A percentile compares a stretch with the other conserved stretches of the same genome.
These are phyloP conservation scores for Apaloderma vittatum DNA, from an alignment of 2,113 vertebrate genomes.

Conservation along the genomic window DNA sequence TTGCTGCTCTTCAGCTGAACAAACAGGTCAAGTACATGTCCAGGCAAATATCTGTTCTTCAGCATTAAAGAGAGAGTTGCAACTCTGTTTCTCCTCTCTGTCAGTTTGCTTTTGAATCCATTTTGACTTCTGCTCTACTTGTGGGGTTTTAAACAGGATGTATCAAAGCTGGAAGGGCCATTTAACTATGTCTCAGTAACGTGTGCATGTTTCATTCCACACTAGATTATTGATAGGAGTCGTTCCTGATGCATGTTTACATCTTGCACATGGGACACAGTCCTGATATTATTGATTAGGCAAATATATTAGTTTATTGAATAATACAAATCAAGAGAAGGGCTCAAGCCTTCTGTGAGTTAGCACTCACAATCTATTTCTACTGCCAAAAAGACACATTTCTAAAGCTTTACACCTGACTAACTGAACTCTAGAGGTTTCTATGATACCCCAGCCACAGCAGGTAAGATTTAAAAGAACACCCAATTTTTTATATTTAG, in stretches of 20 bases:
- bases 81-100: not conserved
- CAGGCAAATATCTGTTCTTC: not conserved
- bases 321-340: not conserved
- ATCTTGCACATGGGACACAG: not conserved
- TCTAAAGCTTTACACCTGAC: not conserved
- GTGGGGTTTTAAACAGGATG: not conserved
- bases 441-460: not conserved
- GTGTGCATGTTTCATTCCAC: too few species aligned
- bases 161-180: not conserved
- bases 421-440: not conserved
- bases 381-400: not conserved
- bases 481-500: not conserved
- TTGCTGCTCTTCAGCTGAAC: not conserved
- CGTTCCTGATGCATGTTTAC: not conserved
- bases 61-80: not conserved
- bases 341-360: not conserved
- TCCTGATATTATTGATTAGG: not conserved
- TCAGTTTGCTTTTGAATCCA: not conserved
- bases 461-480: not conserved
- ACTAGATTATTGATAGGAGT: not conserved
- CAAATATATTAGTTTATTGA: not conserved
- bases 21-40: not conserved
- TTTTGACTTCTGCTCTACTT: not conserved
- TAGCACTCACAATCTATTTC: not conserved
- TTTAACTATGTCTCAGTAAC: fast-evolving